These are phyloP conservation scores for Cyclura pinguis DNA, from an alignment of 2,797 vertebrate genomes.

Conservation along the genomic window DNA sequence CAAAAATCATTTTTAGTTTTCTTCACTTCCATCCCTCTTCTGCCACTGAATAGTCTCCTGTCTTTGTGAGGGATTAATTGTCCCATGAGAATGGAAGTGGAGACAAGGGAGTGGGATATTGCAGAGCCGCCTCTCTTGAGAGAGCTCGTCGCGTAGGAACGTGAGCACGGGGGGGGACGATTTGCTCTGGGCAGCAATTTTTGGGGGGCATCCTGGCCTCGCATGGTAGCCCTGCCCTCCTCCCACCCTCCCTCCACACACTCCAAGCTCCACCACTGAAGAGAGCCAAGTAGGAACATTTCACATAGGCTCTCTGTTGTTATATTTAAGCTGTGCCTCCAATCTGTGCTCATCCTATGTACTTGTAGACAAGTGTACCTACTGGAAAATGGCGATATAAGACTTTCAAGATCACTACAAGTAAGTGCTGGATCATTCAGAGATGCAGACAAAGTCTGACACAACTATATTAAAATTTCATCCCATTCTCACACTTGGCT, in stretches of 20 bases:
- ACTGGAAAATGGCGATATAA: background rate
- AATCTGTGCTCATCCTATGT: background rate
- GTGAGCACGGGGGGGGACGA: too few species aligned
- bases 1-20: background rate
- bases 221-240: too few species aligned
- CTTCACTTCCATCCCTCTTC: too few species aligned
- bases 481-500: constrained; percentile 72
- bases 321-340: background rate
- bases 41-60: background rate
- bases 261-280: too few species aligned
- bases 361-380: background rate
- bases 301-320: too few species aligned
- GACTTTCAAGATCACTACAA: background rate
- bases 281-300: too few species aligned
- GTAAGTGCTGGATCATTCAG: background rate
- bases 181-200: too few species aligned
- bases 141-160: background rate
- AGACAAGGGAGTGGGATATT: too few species aligned
- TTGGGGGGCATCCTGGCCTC: too few species aligned
- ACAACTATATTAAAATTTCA: constrained; percentile 74
- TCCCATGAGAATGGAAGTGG: background rate
- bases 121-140: background rate
- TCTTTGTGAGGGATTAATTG: background rate
- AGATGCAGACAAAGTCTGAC: constrained; percentile 52
- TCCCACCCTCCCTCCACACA: too few species aligned